A percentile compares a stretch with the other conserved stretches of the same genome.
Conservation (phyloP, 1,140 invertebrate species). For the Heliconius eleuchia region DNA sequence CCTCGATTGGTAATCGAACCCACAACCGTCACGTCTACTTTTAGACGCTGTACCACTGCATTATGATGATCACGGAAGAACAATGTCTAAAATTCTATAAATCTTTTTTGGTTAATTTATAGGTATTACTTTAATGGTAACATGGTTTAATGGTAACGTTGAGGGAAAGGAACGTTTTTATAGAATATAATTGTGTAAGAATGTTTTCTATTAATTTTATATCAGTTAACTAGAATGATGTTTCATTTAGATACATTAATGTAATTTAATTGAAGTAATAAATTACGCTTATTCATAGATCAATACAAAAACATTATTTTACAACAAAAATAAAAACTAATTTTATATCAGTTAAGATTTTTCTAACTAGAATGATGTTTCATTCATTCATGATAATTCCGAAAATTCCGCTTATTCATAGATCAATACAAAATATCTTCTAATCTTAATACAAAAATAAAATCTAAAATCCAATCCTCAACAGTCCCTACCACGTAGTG, state of each 20-base stretch:
- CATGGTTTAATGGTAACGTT: too few species aligned
- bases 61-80: too few species aligned
- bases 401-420: background rate
- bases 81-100: too few species aligned
- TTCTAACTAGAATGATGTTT: background rate
- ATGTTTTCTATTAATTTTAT: background rate
- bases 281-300: background rate
- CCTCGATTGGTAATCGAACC: too few species aligned
- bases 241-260: background rate
- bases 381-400: background rate
- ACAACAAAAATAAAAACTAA: background rate
- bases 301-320: background rate
- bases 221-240: background rate
- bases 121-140: too few species aligned
- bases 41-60: too few species aligned
- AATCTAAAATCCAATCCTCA: constrained; percentile 45
- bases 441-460: background rate
- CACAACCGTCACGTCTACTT: too few species aligned
- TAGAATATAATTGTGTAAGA: too few species aligned
- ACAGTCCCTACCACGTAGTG: constrained; percentile 40
- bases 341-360: background rate
- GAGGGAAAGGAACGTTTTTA: too few species aligned
- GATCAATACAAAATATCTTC: background rate
- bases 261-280: too few species aligned
- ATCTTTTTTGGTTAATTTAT: too few species aligned